Base-by-base conservation (phyloP, 2,888 invertebrate genomes). In the Acholoe squamosa region DNA sequence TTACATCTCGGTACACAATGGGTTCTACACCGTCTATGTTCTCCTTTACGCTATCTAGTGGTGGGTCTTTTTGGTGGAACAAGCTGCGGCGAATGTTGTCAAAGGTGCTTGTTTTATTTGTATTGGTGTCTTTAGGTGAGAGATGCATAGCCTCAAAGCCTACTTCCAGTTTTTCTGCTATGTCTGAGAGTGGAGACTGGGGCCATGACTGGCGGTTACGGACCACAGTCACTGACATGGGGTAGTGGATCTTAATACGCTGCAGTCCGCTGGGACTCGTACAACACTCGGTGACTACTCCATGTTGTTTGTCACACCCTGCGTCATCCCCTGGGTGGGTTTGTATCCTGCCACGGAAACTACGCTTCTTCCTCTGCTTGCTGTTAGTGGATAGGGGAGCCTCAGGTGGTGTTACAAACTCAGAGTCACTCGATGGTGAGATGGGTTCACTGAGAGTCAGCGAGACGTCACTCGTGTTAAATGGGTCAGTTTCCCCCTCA, bases 121-220 rank as follows among this genome's bases (percentile, higher is more conserved):
- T 31, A 10, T 16, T 28, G 28, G 14, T 31, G 31, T 52, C 28
- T 28, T n/a, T 86, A 5, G 25, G 10, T 28, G 25, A 52, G 28
- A 54, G 28, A 25, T 77, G 52, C 52, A 76, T 25, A 51, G 52
- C 77, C n/a, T 89, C 89, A 5, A 51, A 34, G 52, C 89, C 89
- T 1, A 77, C 25, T 25, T 89, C 89, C 16, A 77, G 31, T 19
- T 89, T 51, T 16, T 89, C 76, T 25, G 86, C 1, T 25, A 54
- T 86, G 1, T 43, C 51, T 1, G 34, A 7, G 43, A 84, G 52
- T 1, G 54, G 52, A 54, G 31, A 0, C 43, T 52, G 33, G 0
- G 80, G 90, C 89, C 90, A 91, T 19, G 91, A 90, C 3, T 90
- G 67, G 0, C 90, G 43, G 56, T 91, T 84, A 16, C 88, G 77